Percentiles rank a stretch among this genome's conserved stretches.
These are phyloP conservation scores for Anthopleura sola DNA, from an alignment of 64 coral and sea anemone species.

Conservation along the genomic window DNA sequence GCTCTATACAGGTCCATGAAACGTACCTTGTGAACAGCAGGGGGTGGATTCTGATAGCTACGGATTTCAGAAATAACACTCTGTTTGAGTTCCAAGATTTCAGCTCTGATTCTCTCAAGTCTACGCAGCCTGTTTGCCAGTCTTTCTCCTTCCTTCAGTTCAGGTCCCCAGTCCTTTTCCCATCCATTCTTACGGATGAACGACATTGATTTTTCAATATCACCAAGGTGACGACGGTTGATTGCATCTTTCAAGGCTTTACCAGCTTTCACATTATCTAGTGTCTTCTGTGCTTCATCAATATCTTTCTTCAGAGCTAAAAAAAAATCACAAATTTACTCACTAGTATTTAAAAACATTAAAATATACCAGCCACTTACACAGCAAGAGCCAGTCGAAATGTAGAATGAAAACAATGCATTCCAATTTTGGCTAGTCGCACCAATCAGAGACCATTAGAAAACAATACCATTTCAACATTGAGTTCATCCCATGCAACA, in stretches of 20 bases:
- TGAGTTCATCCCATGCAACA: too few species aligned
- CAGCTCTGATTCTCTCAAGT: conserved; percentile 82
- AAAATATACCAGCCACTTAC: too few species aligned
- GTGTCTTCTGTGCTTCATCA: conserved; percentile 78
- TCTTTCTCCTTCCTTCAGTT: conserved; percentile 92
- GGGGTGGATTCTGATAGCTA: conserved; percentile 90
- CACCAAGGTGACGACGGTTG: conserved; percentile 55
- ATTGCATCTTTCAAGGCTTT: conserved; percentile 75
- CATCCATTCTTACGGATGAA: conserved; percentile 72
- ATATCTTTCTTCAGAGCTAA: conserved; percentile 87
- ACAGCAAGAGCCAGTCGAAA: too few species aligned
- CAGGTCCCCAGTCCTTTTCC: conserved; percentile 82
- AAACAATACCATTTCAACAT: too few species aligned
- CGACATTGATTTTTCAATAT: conserved; percentile 85
- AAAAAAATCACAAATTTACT: background rate
- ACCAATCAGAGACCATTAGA: too few species aligned
- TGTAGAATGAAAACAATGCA: too few species aligned
- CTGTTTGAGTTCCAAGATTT: conserved; percentile 96
- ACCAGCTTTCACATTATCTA: conserved; percentile 82
- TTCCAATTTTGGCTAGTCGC: too few species aligned
- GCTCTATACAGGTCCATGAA: too few species aligned
- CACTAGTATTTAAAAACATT: too few species aligned
- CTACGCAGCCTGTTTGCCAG: conserved; percentile 75
- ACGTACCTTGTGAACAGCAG: conserved; percentile 83
- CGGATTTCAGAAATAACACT: conserved; percentile 96